phyloP scores from a whole-genome alignment of 2,113 vertebrate genomes.

The Theristicus caerulescens region DNA sequence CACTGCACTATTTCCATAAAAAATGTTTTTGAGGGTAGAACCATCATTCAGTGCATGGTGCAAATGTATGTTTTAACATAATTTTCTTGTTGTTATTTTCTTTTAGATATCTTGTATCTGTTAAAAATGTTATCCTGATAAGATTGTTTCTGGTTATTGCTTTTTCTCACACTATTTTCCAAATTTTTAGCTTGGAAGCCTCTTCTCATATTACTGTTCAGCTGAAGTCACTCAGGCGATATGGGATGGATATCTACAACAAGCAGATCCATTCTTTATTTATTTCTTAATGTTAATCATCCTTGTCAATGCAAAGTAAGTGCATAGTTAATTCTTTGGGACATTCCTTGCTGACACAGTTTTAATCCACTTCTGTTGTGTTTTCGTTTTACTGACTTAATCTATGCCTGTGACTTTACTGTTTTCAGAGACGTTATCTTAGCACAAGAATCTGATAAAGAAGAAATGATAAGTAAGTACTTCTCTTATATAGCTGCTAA shows the following conservation, averaged over 20 bases:
- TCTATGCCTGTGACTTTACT: constrained; percentile 26
- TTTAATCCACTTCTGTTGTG: background rate
- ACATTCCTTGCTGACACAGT: background rate
- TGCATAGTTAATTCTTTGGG: constrained; percentile 1
- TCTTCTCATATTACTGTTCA: constrained; percentile 91
- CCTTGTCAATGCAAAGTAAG: constrained; percentile 98
- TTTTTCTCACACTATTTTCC: constrained; percentile 12
- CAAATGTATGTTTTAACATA: background rate
- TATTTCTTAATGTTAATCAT: constrained; percentile 99
- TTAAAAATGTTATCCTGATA: background rate
- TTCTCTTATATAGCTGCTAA: background rate
- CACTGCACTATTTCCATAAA: background rate
- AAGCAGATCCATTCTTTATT: constrained; percentile 95
- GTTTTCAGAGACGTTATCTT: constrained; percentile 87
- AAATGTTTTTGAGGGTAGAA: background rate
- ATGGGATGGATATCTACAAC: constrained; percentile 96
- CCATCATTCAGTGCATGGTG: background rate
- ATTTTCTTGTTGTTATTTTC: background rate
- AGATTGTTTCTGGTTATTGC: background rate
- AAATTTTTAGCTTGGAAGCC: constrained; percentile 86
- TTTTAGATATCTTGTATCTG: background rate
- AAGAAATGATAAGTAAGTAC: constrained; percentile 90
- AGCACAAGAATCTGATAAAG: constrained; percentile 85
- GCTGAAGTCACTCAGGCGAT: constrained; percentile 89
- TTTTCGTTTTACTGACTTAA: constrained; percentile 51